A percentile compares a stretch with the other conserved stretches of the same genome.
These are phyloP conservation scores for Dendropsophus ebraccatus DNA, from an alignment of 2,113 vertebrate genomes.

Conservation along the genomic window DNA sequence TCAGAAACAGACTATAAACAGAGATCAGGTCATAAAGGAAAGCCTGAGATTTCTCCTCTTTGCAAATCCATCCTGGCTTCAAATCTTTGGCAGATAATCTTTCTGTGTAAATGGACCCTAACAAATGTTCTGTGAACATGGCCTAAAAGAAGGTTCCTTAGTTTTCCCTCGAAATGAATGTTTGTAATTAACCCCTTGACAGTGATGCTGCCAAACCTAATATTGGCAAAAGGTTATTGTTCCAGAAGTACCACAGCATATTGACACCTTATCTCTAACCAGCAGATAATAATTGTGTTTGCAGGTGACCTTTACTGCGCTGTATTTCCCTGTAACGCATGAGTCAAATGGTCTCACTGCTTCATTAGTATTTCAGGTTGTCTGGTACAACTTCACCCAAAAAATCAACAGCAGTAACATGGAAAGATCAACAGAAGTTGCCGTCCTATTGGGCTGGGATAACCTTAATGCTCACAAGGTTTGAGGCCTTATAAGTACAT, in stretches of 20 bases:
- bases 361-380: slow-evolving; percentile 26
- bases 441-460: slow-evolving; percentile 4
- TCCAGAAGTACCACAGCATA: not conserved
- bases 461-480: not conserved
- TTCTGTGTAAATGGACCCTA: too few relatives aligned
- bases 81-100: too few relatives aligned
- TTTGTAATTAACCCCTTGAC: not conserved
- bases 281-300: slow-evolving; percentile 11
- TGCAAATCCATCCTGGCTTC: too few relatives aligned
- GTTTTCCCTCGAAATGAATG: not conserved
- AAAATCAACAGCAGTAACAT: slow-evolving; percentile 42
- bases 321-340: not conserved
- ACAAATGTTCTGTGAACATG: too few relatives aligned
- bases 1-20: too few relatives aligned
- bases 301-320: not conserved
- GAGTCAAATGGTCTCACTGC: slow-evolving; percentile 5
- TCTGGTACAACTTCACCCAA: slow-evolving; percentile 35
- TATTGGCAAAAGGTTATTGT: slow-evolving; percentile 18
- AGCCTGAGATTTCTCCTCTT: too few relatives aligned
- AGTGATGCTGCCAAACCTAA: slow-evolving; percentile 11
- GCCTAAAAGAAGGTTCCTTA: too few relatives aligned
- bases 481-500: slow-evolving; percentile 21
- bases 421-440: slow-evolving; percentile 51
- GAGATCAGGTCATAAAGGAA: too few relatives aligned
- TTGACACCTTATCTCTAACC: not conserved